Conservation (phyloP, 2,797 vertebrate species). For the Catharus ustulatus region DNA sequence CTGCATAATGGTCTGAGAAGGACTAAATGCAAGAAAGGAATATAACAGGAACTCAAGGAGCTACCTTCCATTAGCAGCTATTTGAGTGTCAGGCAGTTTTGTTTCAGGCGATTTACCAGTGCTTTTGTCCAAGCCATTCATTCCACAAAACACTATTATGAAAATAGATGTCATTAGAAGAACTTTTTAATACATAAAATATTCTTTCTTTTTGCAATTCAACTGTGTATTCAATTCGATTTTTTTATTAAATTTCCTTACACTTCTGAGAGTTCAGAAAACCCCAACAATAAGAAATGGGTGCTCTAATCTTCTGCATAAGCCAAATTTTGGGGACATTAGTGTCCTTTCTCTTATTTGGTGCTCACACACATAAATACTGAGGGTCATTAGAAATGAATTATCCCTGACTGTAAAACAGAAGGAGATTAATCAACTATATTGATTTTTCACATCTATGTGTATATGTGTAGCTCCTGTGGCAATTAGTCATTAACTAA, state of each 20-base stretch:
- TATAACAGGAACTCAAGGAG: constrained; percentile 10
- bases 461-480: neutral
- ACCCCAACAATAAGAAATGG: neutral
- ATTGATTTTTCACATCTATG: constrained; percentile 1
- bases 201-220: neutral
- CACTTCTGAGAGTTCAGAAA: neutral
- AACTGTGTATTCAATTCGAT: neutral
- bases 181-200: neutral
- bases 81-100: neutral
- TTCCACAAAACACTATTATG: constrained; percentile 18
- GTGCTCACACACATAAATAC: neutral
- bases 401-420: constrained; percentile 28
- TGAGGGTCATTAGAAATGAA: neutral
- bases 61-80: constrained; percentile 4
- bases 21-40: constrained; percentile 12
- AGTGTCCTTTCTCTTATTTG: neutral
- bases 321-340: neutral
- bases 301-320: neutral
- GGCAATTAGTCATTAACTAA: neutral
- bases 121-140: constrained; percentile 2
- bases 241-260: neutral
- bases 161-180: constrained; percentile 17
- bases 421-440: constrained; percentile 27
- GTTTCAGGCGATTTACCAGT: neutral
- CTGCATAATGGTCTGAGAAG: constrained; percentile 32